phyloP scores from a whole-genome alignment of 2,113 vertebrate species.

The Pituophis catenifer region DNA sequence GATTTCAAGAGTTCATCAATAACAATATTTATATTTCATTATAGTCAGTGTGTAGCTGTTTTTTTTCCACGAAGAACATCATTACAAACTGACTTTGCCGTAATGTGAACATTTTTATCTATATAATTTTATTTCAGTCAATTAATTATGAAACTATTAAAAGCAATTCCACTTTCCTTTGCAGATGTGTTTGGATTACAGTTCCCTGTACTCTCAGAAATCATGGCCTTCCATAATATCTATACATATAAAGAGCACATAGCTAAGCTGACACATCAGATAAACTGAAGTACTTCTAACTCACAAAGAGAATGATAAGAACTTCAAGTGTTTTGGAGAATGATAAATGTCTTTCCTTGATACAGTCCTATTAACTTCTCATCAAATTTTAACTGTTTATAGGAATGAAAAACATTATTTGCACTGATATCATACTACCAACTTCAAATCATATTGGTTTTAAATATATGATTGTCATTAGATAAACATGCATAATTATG shows the following conservation, averaged over 20 bases:
- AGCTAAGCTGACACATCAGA: neutral
- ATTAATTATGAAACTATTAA: slow-evolving; percentile 7
- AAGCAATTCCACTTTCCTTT: neutral
- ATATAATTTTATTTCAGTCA: neutral
- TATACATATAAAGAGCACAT: neutral
- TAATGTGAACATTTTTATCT: slow-evolving; percentile 20
- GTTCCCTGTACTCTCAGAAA: neutral
- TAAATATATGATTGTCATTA: neutral
- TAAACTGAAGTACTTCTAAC: neutral
- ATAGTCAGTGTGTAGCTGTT: slow-evolving; percentile 5
- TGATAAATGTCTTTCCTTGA: neutral
- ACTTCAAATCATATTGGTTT: neutral
- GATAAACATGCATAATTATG: neutral
- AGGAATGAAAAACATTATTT: neutral
- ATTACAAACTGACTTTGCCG: slow-evolving; percentile 1
- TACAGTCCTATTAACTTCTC: neutral
- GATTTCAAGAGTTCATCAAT: slow-evolving; percentile 53
- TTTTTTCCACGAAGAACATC: slow-evolving; percentile 16
- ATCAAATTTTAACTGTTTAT: neutral
- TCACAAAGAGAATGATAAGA: neutral
- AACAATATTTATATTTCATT: slow-evolving; percentile 45
- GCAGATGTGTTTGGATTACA: neutral
- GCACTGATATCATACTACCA: neutral
- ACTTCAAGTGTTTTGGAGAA: neutral
- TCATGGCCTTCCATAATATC: neutral